These are phyloP conservation scores for Stegostoma tigrinum DNA, from an alignment of 2,113 vertebrate species.

Conservation along the genomic window DNA sequence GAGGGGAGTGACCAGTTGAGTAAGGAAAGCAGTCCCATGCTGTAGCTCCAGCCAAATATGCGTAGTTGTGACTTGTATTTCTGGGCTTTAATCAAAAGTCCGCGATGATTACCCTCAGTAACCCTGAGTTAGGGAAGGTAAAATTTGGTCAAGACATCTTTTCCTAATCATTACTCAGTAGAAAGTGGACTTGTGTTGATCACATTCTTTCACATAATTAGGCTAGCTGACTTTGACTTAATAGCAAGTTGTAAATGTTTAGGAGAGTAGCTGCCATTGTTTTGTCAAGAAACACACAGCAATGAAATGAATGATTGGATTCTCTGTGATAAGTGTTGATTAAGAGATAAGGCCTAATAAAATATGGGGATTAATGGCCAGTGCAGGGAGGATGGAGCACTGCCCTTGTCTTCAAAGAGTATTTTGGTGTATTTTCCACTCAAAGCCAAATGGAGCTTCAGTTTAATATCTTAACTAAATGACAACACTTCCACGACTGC, in stretches of 20 bases:
- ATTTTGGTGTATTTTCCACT: background rate
- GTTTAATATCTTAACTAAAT: background rate
- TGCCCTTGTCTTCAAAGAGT: background rate
- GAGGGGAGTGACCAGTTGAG: background rate
- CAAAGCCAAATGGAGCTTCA: background rate
- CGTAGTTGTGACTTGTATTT: background rate
- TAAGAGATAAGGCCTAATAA: background rate
- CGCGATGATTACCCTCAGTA: background rate
- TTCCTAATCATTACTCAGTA: background rate
- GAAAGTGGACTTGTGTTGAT: background rate
- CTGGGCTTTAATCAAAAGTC: background rate
- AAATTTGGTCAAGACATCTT: background rate
- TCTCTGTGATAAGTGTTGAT: background rate
- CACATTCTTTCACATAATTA: background rate
- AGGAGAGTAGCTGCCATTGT: background rate
- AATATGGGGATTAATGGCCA: too few relatives aligned
- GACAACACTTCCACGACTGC: background rate
- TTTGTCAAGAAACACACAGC: background rate
- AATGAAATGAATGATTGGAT: background rate
- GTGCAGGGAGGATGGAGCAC: background rate
- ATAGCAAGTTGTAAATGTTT: background rate
- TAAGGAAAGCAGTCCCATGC: background rate
- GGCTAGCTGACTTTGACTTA: too few relatives aligned
- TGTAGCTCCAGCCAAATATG: background rate
- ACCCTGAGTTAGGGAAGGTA: background rate